Conservation (phyloP, 2,113 vertebrate genomes). For the Hoplias malabaricus region DNA sequence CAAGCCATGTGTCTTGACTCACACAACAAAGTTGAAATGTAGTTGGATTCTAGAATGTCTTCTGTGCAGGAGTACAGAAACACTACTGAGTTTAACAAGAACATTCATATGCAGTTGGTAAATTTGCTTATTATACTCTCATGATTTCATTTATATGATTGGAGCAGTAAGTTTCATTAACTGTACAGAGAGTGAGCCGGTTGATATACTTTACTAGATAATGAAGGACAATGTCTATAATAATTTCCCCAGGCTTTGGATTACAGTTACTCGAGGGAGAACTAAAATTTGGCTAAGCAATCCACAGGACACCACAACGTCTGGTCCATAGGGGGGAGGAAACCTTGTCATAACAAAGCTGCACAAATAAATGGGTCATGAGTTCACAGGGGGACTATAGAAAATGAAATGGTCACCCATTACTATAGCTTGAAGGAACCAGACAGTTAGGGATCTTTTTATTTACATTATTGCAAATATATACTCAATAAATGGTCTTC, state of each 20-base stretch:
- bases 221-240: constrained; percentile 11
- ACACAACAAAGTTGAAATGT: constrained; percentile 18
- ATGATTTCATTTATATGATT: constrained; percentile 14
- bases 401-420: neutral
- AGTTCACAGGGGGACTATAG: neutral
- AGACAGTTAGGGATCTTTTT: constrained; percentile 5
- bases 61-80: constrained; percentile 37
- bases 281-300: neutral
- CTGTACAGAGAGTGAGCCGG: constrained; percentile 31
- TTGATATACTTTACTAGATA: constrained; percentile 10
- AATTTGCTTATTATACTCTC: constrained; percentile 21
- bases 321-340: constrained; percentile 2
- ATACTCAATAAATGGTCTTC: neutral
- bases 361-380: neutral
- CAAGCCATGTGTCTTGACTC: constrained; percentile 16
- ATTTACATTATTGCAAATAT: constrained; percentile 43
- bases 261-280: constrained; percentile 23
- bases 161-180: constrained; percentile 18
- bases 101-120: constrained; percentile 47
- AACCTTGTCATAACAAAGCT: constrained; percentile 10
- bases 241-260: constrained; percentile 16
- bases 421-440: constrained; percentile 1
- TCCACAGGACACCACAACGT: constrained; percentile 16
- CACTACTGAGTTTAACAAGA: constrained; percentile 35
- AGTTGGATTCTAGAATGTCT: constrained; percentile 1